Evolutionary conservation across 2,888 invertebrate species (phyloP), one percentile per base, ranked within the genome.

Genomic region (Campoplex capitator): DNA sequence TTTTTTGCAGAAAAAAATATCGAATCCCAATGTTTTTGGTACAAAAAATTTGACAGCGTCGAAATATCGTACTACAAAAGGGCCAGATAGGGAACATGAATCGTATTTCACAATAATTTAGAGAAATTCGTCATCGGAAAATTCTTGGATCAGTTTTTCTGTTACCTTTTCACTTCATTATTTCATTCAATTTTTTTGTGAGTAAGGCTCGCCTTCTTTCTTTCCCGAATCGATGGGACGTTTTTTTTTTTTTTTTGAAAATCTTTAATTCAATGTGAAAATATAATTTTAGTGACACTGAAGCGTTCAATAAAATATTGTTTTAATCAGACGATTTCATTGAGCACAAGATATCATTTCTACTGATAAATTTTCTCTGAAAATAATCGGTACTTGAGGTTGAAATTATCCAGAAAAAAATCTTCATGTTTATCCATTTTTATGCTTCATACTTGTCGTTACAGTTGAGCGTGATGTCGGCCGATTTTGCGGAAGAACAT

Each of bases 401-500:
- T 48, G 16, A 16, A 48, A 32, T 51, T 6, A 32, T 68, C 70
- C 42, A 18, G 56, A 70, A 42, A 62, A 28, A 42, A 54, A 51
- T 23, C 67, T 23, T 42, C n/a, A 28, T 11, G 73, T 71, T 54
- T n/a, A 42, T 70, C 45, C 8, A 13, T 83, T 62, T 38, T 23
- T 51, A 51, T 58, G 42, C 67, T 58, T 45, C 71, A 23, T 70
- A 48, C 28, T 85, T 65, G 48, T 71, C 78, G 56, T 95, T 94
- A 0, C 95, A 99, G 99, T 95, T 99, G 93, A 98, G 98, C 91
- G 99, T 99, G 95, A 97, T 99, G 95, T 97, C 98, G 83, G 97
- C 98, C 42, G 99, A 99, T 94, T 95, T 98, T 90, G 97, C 98
- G 2, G 99, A 99, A 94, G 99, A 99, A 94, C 98, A 98, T 90